Evolutionary conservation across 2,888 invertebrate species (phyloP), one percentile per base, ranked within the genome.

Genomic region (Eilema caniola): DNA sequence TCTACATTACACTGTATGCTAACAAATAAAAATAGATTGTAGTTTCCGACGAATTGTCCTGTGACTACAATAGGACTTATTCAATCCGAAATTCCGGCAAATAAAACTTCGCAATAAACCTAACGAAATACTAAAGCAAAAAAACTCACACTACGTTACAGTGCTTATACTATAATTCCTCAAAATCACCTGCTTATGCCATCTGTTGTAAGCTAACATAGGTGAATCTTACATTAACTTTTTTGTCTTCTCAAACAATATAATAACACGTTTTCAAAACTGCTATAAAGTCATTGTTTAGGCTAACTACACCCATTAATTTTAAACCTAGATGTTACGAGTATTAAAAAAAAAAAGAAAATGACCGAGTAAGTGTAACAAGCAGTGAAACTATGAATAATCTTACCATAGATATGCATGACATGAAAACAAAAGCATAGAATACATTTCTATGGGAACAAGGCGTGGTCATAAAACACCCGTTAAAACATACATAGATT

Each of bases 401-500:
- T 77, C 33, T 76, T 77, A 70, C 77, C 79, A 72, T 74, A 77
- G 77, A 83, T 75, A 80, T 76, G 70, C 71, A 77, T 69, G 73
- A 66, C 70, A 78, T 77, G 63, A 70, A 80, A 79, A 82, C 79
- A 80, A 80, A 79, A 72, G 68, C 71, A 66, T 25, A 23, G 59
- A 73, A 61, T 78, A 69, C 65, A 75, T 77, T 75, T 71, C 66
- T 79, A 82, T 82, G 82, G 73, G 82, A 82, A 82, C 74, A 80
- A 77, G 75, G 75, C 72, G 77, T 75, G 71, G 81, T 78, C 77
- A 75, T 81, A 86, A 85, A 76, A 73, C 73, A 76, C 81, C 86
- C 83, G 87, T 87, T 87, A 88, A 68, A 72, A 73, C 78, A 84
- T 84, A 86, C 85, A 89, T 85, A 88, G 88, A 81, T 88, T 87